phyloP scores from a whole-genome alignment of 1,140 invertebrate species.

The Magallana gigas region DNA sequence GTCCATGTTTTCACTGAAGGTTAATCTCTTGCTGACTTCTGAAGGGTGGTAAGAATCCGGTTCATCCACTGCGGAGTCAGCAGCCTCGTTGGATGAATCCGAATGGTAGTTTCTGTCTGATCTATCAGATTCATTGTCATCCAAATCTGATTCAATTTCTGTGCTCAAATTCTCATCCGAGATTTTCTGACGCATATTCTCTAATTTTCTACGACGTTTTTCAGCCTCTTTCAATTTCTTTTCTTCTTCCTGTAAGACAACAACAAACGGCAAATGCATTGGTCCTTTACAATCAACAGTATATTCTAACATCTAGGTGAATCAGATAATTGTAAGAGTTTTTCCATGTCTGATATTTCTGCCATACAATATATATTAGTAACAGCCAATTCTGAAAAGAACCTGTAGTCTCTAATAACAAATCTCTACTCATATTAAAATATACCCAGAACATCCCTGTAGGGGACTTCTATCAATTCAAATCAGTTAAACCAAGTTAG shows the following conservation, averaged over 20 bases:
- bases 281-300: too few species aligned
- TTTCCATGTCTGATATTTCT: too few species aligned
- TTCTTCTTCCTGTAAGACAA: constrained; percentile 67
- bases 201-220: constrained; percentile 85
- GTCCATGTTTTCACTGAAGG: constrained; percentile 62
- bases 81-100: constrained; percentile 57
- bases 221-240: constrained; percentile 74
- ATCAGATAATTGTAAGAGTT: too few species aligned
- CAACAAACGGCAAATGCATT: too few species aligned
- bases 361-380: too few species aligned
- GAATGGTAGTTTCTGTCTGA: constrained; percentile 50
- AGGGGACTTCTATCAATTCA: too few species aligned
- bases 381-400: too few species aligned
- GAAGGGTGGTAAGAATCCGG: not conserved
- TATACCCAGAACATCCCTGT: too few species aligned
- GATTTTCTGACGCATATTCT: constrained; percentile 91
- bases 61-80: not conserved
- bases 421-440: too few species aligned
- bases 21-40: constrained; percentile 42
- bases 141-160: constrained; percentile 54
- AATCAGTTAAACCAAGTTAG: too few species aligned
- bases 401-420: too few species aligned
- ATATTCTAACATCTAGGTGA: too few species aligned
- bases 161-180: constrained; percentile 81
- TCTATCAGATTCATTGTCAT: constrained; percentile 50